Evolutionary conservation across 2,113 vertebrate genomes (phyloP).

Genomic region (Planiliza haematocheilus): DNA sequence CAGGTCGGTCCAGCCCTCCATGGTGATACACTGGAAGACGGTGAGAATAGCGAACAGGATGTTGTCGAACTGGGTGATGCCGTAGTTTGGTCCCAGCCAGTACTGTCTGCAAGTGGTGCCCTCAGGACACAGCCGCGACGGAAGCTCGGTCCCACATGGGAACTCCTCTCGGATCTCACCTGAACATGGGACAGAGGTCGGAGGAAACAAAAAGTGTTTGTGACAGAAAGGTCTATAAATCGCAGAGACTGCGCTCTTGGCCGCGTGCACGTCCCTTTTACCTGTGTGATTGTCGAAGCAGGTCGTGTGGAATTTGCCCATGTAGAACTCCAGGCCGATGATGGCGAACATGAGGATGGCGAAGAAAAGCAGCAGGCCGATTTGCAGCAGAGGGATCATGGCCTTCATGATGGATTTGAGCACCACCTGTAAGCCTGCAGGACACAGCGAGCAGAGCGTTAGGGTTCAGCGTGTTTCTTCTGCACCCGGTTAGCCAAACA

Average conservation of each 20-base stretch:
- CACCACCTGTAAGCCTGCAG: conserved; percentile 94
- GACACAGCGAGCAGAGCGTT: conserved; percentile 19
- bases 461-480: no score
- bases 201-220: not conserved
- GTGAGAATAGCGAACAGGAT: conserved; percentile 95
- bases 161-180: conserved; percentile 91
- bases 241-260: no score
- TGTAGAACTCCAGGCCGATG: conserved; percentile 97
- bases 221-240: no score
- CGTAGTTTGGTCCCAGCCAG: conserved; percentile 95
- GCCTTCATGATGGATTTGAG: conserved; percentile 98
- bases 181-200: conserved; percentile 52
- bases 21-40: conserved; percentile 97
- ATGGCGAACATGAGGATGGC: conserved; percentile 98
- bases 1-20: conserved; percentile 97
- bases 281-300: conserved; percentile 92
- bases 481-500: no score
- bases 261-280: conserved; percentile 50
- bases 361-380: conserved; percentile 94
- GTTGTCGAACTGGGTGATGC: conserved; percentile 97
- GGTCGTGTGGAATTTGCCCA: conserved; percentile 94
- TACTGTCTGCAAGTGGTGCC: conserved; percentile 88
- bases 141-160: conserved; percentile 88
- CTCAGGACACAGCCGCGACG: conserved; percentile 89
- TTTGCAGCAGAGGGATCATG: conserved; percentile 96